Percentiles rank a stretch among this genome's conserved stretches.
Evolutionary conservation across 2,113 vertebrate species (phyloP).

Genomic region (Labeo catla): DNA sequence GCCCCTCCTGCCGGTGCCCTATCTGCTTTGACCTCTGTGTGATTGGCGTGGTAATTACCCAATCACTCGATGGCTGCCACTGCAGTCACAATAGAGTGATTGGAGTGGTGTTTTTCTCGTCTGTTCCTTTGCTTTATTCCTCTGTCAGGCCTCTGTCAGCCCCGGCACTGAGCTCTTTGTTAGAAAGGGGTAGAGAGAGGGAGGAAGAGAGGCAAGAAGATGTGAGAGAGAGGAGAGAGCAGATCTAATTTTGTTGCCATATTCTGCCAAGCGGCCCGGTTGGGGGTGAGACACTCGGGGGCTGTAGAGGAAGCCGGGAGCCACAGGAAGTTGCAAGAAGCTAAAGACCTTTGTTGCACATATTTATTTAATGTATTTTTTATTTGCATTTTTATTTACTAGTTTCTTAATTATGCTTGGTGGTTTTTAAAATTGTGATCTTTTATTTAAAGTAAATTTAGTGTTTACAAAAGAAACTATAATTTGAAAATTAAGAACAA

Average conservation of each 20-base stretch:
- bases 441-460: not conserved
- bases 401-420: not conserved
- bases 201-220: conserved; percentile 47
- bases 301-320: conserved; percentile 15
- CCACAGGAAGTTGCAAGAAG: conserved; percentile 38
- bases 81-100: conserved; percentile 79
- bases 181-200: conserved; percentile 42
- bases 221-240: conserved; percentile 61
- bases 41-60: conserved; percentile 88
- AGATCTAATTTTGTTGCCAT: conserved; percentile 75
- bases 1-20: conserved; percentile 67
- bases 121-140: conserved; percentile 65
- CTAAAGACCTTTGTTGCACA: conserved; percentile 57
- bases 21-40: conserved; percentile 81
- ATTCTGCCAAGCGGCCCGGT: conserved; percentile 73
- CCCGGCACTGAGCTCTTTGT: conserved; percentile 61
- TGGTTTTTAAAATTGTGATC: no score
- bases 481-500: not conserved
- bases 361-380: not conserved
- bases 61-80: conserved; percentile 80
- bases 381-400: not conserved
- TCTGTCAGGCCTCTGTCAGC: conserved; percentile 66
- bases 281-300: conserved; percentile 58
- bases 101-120: conserved; percentile 72
- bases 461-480: not conserved